A percentile compares a stretch with the other conserved stretches of the same genome.
Conservation (phyloP, 2,113 vertebrate genomes). For the Illadopsis cleaveri region DNA sequence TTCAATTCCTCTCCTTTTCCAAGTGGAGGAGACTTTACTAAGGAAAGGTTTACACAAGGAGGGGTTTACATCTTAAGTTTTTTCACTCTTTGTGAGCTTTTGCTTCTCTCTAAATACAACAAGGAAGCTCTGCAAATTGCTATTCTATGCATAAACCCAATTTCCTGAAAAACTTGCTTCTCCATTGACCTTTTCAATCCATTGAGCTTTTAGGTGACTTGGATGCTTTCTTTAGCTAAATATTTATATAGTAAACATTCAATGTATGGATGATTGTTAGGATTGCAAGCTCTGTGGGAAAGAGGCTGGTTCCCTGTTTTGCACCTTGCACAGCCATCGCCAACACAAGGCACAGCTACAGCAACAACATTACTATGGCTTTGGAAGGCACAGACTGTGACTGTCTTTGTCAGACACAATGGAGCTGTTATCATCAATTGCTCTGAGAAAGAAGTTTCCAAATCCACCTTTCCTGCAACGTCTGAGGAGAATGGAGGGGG, state of each 20-base stretch:
- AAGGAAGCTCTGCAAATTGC: not conserved
- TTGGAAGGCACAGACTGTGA: not conserved
- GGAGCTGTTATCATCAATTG: not conserved
- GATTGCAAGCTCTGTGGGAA: not conserved
- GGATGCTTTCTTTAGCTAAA: conserved; percentile 9
- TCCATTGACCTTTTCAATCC: not conserved
- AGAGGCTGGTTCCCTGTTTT: not conserved
- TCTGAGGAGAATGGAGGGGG: conserved; percentile 27
- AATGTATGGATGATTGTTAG: not conserved
- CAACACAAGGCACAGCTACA: not conserved
- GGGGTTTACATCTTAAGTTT: not conserved
- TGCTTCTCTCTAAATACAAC: not conserved
- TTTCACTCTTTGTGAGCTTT: not conserved
- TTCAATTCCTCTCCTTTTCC: not conserved
- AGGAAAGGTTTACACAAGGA: not conserved
- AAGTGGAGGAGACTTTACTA: not conserved
- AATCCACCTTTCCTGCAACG: not conserved
- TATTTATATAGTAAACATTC: conserved; percentile 10
- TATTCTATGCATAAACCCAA: not conserved
- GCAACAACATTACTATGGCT: not conserved
- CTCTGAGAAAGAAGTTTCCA: not conserved
- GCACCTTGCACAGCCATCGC: not conserved
- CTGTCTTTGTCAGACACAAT: not conserved
- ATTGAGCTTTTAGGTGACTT: not conserved
- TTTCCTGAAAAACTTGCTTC: conserved; percentile 19